Conservation (phyloP, 2,888 invertebrate species). For the Unio pictorum region DNA sequence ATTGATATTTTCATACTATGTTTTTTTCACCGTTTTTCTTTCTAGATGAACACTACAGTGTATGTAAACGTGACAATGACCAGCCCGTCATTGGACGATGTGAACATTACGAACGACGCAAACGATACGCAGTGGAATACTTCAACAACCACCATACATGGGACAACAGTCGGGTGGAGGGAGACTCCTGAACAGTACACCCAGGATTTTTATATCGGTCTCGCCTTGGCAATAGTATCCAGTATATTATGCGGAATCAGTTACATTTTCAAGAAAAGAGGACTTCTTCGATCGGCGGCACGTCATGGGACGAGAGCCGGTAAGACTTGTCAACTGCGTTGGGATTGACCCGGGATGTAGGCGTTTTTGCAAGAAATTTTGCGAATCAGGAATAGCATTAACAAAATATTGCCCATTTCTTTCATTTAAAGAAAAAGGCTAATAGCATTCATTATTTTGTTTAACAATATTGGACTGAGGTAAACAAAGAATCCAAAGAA, state of each 20-base stretch:
- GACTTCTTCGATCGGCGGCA: slow-evolving; percentile 66
- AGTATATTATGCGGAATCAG: slow-evolving; percentile 73
- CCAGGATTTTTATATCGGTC: slow-evolving; percentile 72
- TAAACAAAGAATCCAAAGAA: too few relatives aligned
- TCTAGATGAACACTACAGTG: neutral
- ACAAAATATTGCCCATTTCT: too few relatives aligned
- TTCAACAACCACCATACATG: slow-evolving; percentile 13
- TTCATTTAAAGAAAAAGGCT: too few relatives aligned
- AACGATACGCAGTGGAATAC: slow-evolving; percentile 1
- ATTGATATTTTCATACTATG: too few relatives aligned
- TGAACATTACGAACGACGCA: neutral
- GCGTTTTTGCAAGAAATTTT: too few relatives aligned
- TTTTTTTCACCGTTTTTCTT: too few relatives aligned
- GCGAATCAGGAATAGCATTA: too few relatives aligned
- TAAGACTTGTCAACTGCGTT: slow-evolving; percentile 1
- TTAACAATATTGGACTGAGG: too few relatives aligned
- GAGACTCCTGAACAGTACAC: slow-evolving; percentile 21
- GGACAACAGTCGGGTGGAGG: neutral
- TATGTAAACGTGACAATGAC: neutral
- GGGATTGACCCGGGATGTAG: neutral
- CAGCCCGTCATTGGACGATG: neutral
- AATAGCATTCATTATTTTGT: too few relatives aligned
- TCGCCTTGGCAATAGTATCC: slow-evolving; percentile 72
- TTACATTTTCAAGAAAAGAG: slow-evolving; percentile 74
- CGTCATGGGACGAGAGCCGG: slow-evolving; percentile 41